phyloP scores from a whole-genome alignment of 2,797 vertebrate genomes.

The Pachyuromys duprasi region DNA sequence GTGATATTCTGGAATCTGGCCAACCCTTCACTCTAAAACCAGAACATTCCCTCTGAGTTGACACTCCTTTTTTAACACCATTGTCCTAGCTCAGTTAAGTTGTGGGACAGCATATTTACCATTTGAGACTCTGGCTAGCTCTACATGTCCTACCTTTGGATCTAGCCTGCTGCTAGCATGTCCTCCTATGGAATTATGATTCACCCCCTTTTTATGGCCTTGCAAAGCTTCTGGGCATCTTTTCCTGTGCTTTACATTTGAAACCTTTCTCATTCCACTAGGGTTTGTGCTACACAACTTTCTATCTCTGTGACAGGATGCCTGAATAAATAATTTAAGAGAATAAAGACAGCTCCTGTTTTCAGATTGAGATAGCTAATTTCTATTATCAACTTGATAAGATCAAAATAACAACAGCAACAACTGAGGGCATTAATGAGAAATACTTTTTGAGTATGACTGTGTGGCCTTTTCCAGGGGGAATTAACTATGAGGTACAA shows the following conservation, averaged over 20 bases:
- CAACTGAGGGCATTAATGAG: not conserved
- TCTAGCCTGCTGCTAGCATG: not conserved
- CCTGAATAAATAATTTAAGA: not conserved
- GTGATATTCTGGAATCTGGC: too few relatives aligned
- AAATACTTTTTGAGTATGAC: not conserved
- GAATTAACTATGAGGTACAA: not conserved
- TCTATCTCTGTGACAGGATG: not conserved
- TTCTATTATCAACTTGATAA: not conserved
- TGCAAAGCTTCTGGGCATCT: not conserved
- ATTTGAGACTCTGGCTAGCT: not conserved
- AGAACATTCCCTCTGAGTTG: slow-evolving; percentile 34
- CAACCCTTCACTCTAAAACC: not conserved
- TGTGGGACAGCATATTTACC: not conserved
- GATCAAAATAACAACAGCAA: not conserved
- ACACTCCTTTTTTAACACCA: not conserved
- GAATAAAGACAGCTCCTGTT: not conserved
- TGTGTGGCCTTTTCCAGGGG: not conserved
- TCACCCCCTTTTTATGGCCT: not conserved
- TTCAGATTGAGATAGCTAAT: not conserved
- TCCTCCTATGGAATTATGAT: not conserved
- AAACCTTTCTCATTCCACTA: not conserved
- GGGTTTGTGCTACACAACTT: not conserved
- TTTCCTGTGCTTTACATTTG: not conserved
- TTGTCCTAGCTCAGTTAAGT: not conserved
- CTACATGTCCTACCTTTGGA: not conserved